Conservation (phyloP, 2,797 vertebrate species). For the Anas bernieri region DNA sequence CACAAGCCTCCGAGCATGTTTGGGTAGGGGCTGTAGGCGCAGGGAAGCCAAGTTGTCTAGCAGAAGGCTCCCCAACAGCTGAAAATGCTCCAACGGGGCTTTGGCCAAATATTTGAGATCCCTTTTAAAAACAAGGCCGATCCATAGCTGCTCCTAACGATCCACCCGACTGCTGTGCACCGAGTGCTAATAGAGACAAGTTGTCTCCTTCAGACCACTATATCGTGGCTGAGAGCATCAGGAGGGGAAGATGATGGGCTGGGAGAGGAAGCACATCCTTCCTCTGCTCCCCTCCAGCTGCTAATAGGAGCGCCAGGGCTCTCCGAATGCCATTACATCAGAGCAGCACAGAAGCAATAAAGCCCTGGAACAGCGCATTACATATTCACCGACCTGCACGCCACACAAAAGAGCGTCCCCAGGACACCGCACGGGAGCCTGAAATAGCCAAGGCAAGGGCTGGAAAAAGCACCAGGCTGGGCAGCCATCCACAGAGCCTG, state of each 20-base stretch:
- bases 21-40: neutral
- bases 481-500: neutral
- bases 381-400: neutral
- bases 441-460: neutral
- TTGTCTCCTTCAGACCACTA: constrained; percentile 47
- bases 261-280: constrained; percentile 57
- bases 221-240: constrained; percentile 50
- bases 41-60: neutral
- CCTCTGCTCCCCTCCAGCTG: constrained; percentile 27
- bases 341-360: constrained; percentile 38
- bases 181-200: constrained; percentile 45
- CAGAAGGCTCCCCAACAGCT: constrained; percentile 1
- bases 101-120: constrained; percentile 27
- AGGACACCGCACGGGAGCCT: neutral
- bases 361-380: constrained; percentile 25
- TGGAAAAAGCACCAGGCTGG: neutral
- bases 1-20: neutral
- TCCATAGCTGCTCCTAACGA: constrained; percentile 5
- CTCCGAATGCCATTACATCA: constrained; percentile 16
- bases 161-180: constrained; percentile 5
- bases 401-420: neutral
- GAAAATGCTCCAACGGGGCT: constrained; percentile 1
- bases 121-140: constrained; percentile 29
- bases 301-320: constrained; percentile 3
- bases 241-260: constrained; percentile 41